These are phyloP conservation scores for Clanis bilineata DNA, from an alignment of 2,888 invertebrate genomes.

Conservation along the genomic window DNA sequence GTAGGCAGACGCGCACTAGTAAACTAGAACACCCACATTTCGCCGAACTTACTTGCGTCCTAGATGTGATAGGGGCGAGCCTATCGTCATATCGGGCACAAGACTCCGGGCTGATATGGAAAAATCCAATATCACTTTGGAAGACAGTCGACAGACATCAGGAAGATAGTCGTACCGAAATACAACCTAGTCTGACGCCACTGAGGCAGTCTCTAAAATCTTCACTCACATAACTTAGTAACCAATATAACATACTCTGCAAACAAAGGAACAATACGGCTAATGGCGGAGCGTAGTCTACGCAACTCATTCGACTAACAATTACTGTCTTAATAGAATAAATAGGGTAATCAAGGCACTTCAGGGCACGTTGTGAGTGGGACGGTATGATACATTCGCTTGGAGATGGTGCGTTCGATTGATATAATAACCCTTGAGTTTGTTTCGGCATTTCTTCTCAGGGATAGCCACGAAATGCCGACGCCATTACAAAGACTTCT, in stretches of 20 bases:
- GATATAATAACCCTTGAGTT: background rate
- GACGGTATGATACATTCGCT: constrained; percentile 23
- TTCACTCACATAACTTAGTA: background rate
- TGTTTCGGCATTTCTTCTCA: no score
- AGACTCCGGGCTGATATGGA: no score
- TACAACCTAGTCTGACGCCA: background rate
- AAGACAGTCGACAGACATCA: no score
- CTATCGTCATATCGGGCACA: no score
- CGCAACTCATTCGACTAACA: constrained; percentile 71
- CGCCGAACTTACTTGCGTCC: no score
- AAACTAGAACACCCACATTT: no score
- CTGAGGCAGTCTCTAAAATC: background rate
- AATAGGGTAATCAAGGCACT: constrained; percentile 80
- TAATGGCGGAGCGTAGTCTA: constrained; percentile 63
- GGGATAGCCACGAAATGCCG: no score
- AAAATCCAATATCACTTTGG: no score
- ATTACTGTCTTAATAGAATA: constrained; percentile 79
- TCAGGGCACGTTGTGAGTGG: constrained; percentile 38
- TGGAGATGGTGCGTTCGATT: constrained; percentile 17
- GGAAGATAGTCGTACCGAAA: no score
- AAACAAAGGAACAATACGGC: constrained; percentile 64
- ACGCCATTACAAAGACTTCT: no score
- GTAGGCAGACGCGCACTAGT: no score
- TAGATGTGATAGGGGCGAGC: no score
- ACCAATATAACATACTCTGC: background rate